phyloP scores from a whole-genome alignment of 2,888 invertebrate genomes.

The Yponomeuta plumbellus region DNA sequence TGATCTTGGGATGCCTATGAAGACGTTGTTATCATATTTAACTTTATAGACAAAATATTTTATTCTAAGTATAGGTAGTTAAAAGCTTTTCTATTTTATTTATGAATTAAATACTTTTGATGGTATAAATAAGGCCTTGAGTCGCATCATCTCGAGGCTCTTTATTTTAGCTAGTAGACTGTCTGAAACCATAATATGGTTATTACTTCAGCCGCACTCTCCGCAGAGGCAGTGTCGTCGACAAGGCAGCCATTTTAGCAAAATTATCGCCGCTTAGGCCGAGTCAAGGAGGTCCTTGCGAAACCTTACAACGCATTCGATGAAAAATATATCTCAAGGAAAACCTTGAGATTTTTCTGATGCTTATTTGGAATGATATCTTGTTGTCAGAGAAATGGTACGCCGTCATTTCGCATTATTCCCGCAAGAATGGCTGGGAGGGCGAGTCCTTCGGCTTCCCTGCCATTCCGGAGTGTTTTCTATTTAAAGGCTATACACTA shows the following conservation, averaged over 20 bases:
- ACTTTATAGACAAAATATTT: too few species aligned
- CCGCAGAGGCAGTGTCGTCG: conserved; percentile 61
- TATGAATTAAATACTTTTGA: neutral
- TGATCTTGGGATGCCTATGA: too few species aligned
- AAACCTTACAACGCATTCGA: conserved; percentile 55
- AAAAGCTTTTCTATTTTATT: too few species aligned
- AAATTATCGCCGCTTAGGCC: conserved; percentile 70
- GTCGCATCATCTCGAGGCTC: conserved; percentile 8
- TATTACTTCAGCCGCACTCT: conserved; percentile 64
- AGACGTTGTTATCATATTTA: too few species aligned
- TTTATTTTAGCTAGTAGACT: conserved; percentile 13
- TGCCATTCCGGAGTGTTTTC: neutral
- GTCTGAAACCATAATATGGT: conserved; percentile 56
- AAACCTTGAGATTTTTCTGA: conserved; percentile 9
- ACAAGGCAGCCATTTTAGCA: conserved; percentile 68
- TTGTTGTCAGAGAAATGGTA: neutral
- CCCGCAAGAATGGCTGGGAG: neutral
- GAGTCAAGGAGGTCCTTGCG: conserved; percentile 57
- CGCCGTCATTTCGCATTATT: neutral
- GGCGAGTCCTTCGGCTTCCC: neutral
- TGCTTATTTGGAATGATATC: conserved; percentile 1
- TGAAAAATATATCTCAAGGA: conserved; percentile 25
- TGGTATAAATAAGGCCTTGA: neutral
- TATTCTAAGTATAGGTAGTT: too few species aligned
- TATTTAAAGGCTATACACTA: too few species aligned